Conservation (phyloP, 1,140 invertebrate species). For the Trichomalopsis sarcophagae region DNA sequence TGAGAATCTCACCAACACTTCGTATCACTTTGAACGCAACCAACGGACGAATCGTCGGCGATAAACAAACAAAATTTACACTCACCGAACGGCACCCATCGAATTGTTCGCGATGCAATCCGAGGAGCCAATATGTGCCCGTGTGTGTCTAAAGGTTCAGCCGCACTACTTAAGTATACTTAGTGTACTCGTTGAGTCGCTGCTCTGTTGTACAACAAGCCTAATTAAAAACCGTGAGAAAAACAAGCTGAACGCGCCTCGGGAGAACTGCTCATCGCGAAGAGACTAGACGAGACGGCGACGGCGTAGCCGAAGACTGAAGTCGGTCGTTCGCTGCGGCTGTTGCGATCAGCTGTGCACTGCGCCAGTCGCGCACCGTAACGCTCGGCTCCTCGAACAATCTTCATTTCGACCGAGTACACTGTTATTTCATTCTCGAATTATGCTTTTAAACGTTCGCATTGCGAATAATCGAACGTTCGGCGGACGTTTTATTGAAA, state of each 20-base stretch:
- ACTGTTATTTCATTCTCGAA: background rate
- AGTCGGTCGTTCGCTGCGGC: slow-evolving; percentile 58
- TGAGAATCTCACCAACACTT: background rate
- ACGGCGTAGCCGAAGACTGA: slow-evolving; percentile 33
- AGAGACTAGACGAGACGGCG: slow-evolving; percentile 47
- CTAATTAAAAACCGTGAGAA: background rate
- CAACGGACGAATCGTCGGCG: too few relatives aligned
- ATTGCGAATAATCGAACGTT: background rate
- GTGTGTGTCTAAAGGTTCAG: background rate
- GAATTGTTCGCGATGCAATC: slow-evolving; percentile 45
- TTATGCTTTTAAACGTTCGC: background rate
- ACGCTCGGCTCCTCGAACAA: background rate
- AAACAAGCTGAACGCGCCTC: background rate
- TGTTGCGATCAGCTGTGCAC: slow-evolving; percentile 68
- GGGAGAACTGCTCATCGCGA: background rate
- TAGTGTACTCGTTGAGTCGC: background rate
- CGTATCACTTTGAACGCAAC: too few relatives aligned
- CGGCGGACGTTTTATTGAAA: background rate
- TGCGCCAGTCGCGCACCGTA: slow-evolving; percentile 49
- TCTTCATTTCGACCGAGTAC: background rate
- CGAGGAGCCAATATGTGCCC: background rate
- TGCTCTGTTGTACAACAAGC: background rate
- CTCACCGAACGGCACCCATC: slow-evolving; percentile 66
- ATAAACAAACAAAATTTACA: slow-evolving; percentile 20
- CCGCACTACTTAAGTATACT: background rate